Percentiles rank a stretch among this genome's conserved stretches.
Conservation (phyloP, 2,888 invertebrate species). For the Drosophila gaucha region DNA sequence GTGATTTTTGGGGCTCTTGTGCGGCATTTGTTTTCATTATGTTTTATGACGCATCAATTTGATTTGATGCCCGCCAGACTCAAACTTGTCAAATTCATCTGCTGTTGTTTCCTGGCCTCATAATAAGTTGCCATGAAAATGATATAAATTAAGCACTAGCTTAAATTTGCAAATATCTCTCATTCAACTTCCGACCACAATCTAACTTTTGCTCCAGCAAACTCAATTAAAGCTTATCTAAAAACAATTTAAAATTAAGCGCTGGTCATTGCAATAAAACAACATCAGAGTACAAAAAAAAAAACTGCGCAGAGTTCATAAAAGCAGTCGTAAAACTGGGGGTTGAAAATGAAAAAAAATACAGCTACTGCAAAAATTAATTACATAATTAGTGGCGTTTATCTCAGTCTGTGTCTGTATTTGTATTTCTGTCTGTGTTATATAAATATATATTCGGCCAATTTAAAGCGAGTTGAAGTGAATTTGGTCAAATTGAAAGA, state of each 20-base stretch:
- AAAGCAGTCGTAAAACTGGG: slow-evolving; percentile 51
- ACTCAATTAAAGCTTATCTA: slow-evolving; percentile 64
- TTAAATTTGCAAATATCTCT: not conserved
- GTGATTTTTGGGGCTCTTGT: slow-evolving; percentile 25
- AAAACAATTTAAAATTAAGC: slow-evolving; percentile 67
- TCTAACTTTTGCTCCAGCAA: slow-evolving; percentile 28
- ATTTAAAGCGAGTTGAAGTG: slow-evolving; percentile 3
- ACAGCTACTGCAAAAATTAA: slow-evolving; percentile 48
- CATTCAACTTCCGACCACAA: not conserved
- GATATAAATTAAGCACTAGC: too few species aligned
- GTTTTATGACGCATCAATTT: slow-evolving; percentile 44
- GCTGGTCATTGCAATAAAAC: slow-evolving; percentile 49
- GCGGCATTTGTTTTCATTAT: slow-evolving; percentile 48
- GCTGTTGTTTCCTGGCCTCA: too few species aligned
- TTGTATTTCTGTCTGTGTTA: not conserved
- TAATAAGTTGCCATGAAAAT: too few species aligned
- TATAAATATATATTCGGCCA: too few species aligned
- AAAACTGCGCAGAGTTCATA: slow-evolving; percentile 36
- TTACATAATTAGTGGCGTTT: slow-evolving; percentile 65
- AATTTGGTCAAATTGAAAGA: slow-evolving; percentile 1
- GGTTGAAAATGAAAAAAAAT: not conserved
- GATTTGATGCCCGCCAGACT: slow-evolving; percentile 4
- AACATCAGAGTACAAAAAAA: slow-evolving; percentile 24
- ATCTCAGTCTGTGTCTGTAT: slow-evolving; percentile 23
- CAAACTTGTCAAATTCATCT: not conserved